Base-by-base conservation (phyloP, 2,888 invertebrate genomes). In the Carpatolechia fugitivella region DNA sequence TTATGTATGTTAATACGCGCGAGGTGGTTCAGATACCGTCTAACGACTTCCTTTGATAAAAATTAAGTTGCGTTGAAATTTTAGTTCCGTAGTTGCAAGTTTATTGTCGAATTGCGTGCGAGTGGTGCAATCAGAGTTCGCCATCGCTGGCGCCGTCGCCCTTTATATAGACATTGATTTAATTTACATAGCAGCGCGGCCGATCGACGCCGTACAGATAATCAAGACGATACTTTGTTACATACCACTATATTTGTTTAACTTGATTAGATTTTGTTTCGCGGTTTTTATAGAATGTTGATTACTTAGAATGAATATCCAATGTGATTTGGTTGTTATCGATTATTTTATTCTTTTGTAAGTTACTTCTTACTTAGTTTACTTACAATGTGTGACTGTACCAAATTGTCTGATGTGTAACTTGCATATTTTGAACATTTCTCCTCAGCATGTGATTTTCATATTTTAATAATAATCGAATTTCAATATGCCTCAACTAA, bases 41-140 rank as follows among this genome's bases (percentile, higher is more conserved):
- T 88, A 88, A 88, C 88, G 87, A 88, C 88, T 88, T 88, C 87
- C 88, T 83, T 76, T 80, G 85, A 86, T 87, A 87, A 87, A 88
- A 87, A 88, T 86, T 85, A 87, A 86, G 86, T 86, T 88, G 88
- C 87, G 88, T 86, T 88, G 88, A 88, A 88, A 88, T 86, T 88
- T 88, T 74, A 87, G 88, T 87, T 88, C 87, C 88, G 85, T 81
- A 78, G 80, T 74, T 83, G 82, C 80, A 84, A 82, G 82, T 88
- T 87, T 88, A 88, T 88, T 80, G 83, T 74, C 75, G 81, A 79
- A 85, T 88, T 82, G 88, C 88, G 88, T 88, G 88, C 72, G 60
- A 68, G 69, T 60, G 71, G 70, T 76, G 79, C 83, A 85, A 88
- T 88, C 85, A 78, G 72, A 70, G 66, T 66, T 76, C 69, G 66